These are phyloP conservation scores for Coturnix japonica DNA, from an alignment of 2,113 vertebrate species.

Conservation along the genomic window DNA sequence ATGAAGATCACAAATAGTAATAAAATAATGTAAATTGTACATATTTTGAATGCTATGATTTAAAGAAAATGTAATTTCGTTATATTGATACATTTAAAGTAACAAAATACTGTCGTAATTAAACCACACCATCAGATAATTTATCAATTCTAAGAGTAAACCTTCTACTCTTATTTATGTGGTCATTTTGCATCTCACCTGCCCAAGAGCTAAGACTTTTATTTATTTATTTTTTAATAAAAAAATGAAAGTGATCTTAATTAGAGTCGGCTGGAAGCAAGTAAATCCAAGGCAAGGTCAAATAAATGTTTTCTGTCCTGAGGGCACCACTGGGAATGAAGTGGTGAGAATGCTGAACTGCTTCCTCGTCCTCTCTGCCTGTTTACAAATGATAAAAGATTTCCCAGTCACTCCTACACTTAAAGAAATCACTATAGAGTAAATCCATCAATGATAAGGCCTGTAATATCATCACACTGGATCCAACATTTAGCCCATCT, in stretches of 20 bases:
- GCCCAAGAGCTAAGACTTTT: not conserved
- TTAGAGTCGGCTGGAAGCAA: conserved; percentile 8
- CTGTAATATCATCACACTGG: not conserved
- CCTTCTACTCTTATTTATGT: not conserved
- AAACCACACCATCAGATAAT: not conserved
- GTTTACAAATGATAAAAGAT: conserved; percentile 14
- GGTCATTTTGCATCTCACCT: conserved; percentile 6
- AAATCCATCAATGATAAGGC: not conserved
- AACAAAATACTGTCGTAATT: not conserved
- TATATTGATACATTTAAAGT: not conserved
- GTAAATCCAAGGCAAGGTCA: conserved; percentile 45
- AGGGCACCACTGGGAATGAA: not conserved
- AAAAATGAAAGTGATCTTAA: conserved; percentile 14
- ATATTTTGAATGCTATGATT: not conserved
- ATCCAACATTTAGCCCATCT: not conserved
- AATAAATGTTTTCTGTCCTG: conserved; percentile 13
- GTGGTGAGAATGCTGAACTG: not conserved
- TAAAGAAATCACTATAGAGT: not conserved
- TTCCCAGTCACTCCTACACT: not conserved
- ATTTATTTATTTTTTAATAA: not conserved
- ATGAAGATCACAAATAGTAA: not conserved
- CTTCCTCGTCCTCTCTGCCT: not conserved
- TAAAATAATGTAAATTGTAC: not conserved
- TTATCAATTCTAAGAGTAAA: not conserved
- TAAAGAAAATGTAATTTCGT: not conserved